These are phyloP conservation scores for Archivesica marissinica DNA, from an alignment of 1,140 invertebrate species.

Conservation along the genomic window DNA sequence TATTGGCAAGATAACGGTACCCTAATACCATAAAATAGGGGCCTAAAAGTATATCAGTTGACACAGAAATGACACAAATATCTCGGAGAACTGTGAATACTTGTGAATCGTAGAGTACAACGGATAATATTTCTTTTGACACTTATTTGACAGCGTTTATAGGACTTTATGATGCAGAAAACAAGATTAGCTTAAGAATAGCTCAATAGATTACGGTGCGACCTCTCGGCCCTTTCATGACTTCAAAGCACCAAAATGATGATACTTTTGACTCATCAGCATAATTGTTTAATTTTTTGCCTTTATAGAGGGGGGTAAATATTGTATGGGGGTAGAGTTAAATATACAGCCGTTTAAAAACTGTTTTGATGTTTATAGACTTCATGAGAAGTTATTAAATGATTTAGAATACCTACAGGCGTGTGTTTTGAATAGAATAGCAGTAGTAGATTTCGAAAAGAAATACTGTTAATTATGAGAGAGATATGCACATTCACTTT, in stretches of 20 bases:
- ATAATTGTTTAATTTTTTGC: slow-evolving; percentile 2
- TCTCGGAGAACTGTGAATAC: background rate
- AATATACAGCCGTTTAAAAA: background rate
- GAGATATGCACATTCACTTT: slow-evolving; percentile 29
- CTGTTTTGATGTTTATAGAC: background rate
- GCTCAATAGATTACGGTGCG: background rate
- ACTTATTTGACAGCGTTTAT: slow-evolving; percentile 49
- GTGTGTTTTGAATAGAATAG: background rate
- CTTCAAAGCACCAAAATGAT: slow-evolving; percentile 18
- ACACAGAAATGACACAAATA: slow-evolving; percentile 12
- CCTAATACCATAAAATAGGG: background rate
- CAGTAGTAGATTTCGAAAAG: background rate
- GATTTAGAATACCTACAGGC: background rate
- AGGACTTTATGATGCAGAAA: slow-evolving; percentile 41
- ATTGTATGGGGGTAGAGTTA: background rate
- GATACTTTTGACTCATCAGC: slow-evolving; percentile 5
- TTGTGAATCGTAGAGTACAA: slow-evolving; percentile 2
- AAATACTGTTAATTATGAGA: slow-evolving; percentile 24
- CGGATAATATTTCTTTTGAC: slow-evolving; percentile 52
- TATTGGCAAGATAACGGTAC: slow-evolving; percentile 31
- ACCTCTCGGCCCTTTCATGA: background rate
- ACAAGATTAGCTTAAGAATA: slow-evolving; percentile 23
- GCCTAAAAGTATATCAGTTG: background rate
- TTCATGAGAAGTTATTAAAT: background rate
- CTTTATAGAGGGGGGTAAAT: background rate